Percentiles rank a stretch among this genome's conserved stretches.
phyloP scores from a whole-genome alignment of 2,113 vertebrate species.

The Sturnus vulgaris region DNA sequence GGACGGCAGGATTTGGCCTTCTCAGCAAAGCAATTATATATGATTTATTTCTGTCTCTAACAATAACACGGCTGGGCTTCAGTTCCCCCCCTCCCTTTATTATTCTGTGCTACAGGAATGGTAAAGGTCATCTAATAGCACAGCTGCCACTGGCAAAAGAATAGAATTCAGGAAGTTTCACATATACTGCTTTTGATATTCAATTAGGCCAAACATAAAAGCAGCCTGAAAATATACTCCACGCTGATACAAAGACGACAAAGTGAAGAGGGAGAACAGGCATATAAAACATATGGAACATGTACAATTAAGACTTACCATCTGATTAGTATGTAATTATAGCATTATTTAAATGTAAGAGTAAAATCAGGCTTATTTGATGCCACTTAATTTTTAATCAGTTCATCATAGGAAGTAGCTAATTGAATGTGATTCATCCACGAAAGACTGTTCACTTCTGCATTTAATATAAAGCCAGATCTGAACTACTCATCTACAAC shows the following conservation, averaged over 20 bases:
- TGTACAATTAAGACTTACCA: constrained; percentile 29
- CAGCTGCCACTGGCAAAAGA: constrained; percentile 33
- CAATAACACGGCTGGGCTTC: constrained; percentile 58
- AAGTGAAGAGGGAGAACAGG: constrained; percentile 20
- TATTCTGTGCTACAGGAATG: constrained; percentile 39
- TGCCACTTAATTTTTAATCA: constrained; percentile 60
- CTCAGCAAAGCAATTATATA: constrained; percentile 48
- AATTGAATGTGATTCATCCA: constrained; percentile 45
- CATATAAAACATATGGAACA: constrained; percentile 35
- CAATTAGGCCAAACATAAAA: constrained; percentile 46
- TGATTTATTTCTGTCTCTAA: constrained; percentile 58
- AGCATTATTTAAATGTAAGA: constrained; percentile 56
- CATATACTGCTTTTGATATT: constrained; percentile 33
- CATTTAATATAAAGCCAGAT: constrained; percentile 2
- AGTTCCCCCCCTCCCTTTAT: constrained; percentile 18
- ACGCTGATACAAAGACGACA: constrained; percentile 45
- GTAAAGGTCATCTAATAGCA: constrained; percentile 51
- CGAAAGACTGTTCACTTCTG: background rate
- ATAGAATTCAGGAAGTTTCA: constrained; percentile 41
- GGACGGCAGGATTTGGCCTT: constrained; percentile 56
- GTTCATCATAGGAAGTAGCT: constrained; percentile 48
- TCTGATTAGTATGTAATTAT: constrained; percentile 64
- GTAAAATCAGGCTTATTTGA: constrained; percentile 29
- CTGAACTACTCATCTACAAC: constrained; percentile 8
- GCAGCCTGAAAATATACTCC: constrained; percentile 29